Evolutionary conservation across 1,140 invertebrate species (phyloP), one percentile per base, ranked within the genome.

Genomic region (Galleria mellonella): DNA sequence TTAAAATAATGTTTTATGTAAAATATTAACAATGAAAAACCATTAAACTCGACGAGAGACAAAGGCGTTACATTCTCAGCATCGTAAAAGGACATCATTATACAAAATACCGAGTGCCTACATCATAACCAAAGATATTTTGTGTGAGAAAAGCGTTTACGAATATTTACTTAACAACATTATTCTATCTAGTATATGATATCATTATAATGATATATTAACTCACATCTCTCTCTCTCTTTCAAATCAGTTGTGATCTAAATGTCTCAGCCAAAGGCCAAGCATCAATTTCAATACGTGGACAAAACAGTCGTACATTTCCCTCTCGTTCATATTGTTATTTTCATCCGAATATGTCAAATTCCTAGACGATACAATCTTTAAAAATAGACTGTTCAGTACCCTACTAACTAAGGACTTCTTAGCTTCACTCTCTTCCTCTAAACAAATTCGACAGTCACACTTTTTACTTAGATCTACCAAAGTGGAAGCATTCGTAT

Each of bases 181-280:
- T 23, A 23, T 23, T 23, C 17, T 23, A 23, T 23, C 17, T 23
- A 23, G 17, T 3, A 23, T n/a, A n/a, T 23, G 17, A 3, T 23
- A 23, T 2, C 17, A 23, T 23, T 23, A 3, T 23, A 6, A 3
- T 23, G 17, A 23, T 23, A 23, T 23, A 23, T 3, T 3, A 6
- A n/a, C n/a, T n/a, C 15, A 35, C 10, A 8, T n/a, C n/a, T n/a
- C n/a, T n/a, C n/a, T n/a, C n/a, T n/a, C 17, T 23, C 17, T 23
- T 23, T 3, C 6, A 23, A 2, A 17, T 13, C 12, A 54, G 59
- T 72, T 84, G 50, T 84, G 81, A 64, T 78, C 77, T 13, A 73
- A 68, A 68, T 84, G 77, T 31, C 81, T 66, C 40, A 84, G 67
- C 81, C 81, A 84, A 32, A 84, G 59, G 38, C 78, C 78, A 32